phyloP scores from a whole-genome alignment of 30 jellyfish, hydroid and myxozoan species.

The Aurelia aurita region DNA sequence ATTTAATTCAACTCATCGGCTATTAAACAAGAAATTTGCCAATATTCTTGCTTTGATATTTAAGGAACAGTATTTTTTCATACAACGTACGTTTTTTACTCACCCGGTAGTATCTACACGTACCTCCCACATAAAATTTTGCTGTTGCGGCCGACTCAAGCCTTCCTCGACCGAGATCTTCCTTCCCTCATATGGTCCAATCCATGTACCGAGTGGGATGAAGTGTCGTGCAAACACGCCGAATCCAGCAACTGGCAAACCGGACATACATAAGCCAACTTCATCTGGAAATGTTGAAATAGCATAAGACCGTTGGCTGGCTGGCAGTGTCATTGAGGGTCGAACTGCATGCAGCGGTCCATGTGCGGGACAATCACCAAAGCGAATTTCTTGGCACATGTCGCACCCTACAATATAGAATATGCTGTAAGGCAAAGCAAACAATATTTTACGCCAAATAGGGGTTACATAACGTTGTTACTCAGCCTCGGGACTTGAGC shows the following conservation, averaged over 20 bases:
- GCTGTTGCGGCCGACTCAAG: slow-evolving; percentile 77
- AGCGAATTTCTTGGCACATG: slow-evolving; percentile 96
- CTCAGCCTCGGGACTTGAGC: too few relatives aligned
- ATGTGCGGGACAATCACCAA: slow-evolving; percentile 97
- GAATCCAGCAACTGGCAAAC: slow-evolving; percentile 94
- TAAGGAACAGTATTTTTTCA: too few relatives aligned
- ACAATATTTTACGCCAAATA: too few relatives aligned
- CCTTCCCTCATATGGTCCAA: slow-evolving; percentile 97
- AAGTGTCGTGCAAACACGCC: slow-evolving; percentile 97
- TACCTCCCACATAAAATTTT: slow-evolving; percentile 98
- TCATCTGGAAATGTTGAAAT: slow-evolving; percentile 98
- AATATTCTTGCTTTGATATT: too few relatives aligned
- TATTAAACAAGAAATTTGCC: too few relatives aligned
- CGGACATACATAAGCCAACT: slow-evolving; percentile 95
- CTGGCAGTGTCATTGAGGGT: slow-evolving; percentile 81
- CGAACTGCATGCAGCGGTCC: slow-evolving; percentile 85
- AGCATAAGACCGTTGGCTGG: slow-evolving; percentile 90
- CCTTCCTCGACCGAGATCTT: slow-evolving; percentile 95
- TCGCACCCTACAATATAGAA: slow-evolving; percentile 87
- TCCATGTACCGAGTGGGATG: slow-evolving; percentile 99
- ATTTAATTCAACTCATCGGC: too few relatives aligned
- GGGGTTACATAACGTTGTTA: too few relatives aligned
- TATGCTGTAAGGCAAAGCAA: neutral
- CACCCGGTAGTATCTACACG: too few relatives aligned
- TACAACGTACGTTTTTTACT: too few relatives aligned